Conservation (phyloP, 2,113 vertebrate species). For the Ciconia boyciana region DNA sequence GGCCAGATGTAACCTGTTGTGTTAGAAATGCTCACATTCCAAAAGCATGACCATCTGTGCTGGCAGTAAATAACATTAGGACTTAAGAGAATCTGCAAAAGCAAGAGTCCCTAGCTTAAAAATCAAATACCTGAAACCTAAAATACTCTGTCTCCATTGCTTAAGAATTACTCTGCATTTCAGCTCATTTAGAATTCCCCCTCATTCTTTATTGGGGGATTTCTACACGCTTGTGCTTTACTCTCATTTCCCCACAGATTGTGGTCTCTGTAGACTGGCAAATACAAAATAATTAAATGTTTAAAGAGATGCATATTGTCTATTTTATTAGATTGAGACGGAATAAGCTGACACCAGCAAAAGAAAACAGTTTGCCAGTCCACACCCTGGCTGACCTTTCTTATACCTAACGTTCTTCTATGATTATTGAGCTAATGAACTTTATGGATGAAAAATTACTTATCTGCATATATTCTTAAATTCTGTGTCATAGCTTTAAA, state of each 20-base stretch:
- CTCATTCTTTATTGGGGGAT: not conserved
- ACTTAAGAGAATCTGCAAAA: not conserved
- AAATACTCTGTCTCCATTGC: not conserved
- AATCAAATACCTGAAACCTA: not conserved
- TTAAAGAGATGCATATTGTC: conserved; percentile 53
- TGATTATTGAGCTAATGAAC: conserved; percentile 64
- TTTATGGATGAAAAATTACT: conserved; percentile 65
- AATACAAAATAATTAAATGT: conserved; percentile 67
- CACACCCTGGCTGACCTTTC: conserved; percentile 61
- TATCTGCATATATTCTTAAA: conserved; percentile 48
- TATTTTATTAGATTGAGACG: conserved; percentile 63
- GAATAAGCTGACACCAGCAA: conserved; percentile 69
- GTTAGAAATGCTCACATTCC: not conserved
- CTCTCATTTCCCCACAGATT: conserved; percentile 23
- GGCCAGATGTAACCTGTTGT: not conserved
- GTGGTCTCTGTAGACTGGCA: conserved; percentile 14
- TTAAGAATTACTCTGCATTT: not conserved
- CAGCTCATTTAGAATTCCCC: not conserved
- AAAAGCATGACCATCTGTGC: not conserved
- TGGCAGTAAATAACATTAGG: not conserved
- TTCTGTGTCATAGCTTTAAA: conserved; percentile 38
- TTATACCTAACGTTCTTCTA: conserved; percentile 38
- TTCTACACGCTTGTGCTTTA: not conserved
- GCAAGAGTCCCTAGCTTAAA: not conserved
- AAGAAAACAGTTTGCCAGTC: conserved; percentile 47